A percentile compares a stretch with the other conserved stretches of the same genome.
phyloP scores from a whole-genome alignment of 2,888 invertebrate species.

The Seladonia tumulorum region DNA sequence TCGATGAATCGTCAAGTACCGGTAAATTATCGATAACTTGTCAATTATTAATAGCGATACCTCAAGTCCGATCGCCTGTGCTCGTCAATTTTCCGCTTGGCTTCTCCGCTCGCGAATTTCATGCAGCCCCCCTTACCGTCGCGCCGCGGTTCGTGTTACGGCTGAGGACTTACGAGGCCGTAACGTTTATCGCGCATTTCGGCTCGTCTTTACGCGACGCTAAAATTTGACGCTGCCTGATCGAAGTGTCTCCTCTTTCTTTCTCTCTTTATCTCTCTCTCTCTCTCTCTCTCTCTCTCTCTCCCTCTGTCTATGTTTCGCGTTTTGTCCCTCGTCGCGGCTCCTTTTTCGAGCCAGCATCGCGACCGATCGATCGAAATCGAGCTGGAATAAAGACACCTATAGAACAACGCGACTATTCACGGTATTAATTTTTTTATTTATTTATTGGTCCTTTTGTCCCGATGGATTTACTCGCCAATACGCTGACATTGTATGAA shows the following conservation, averaged over 20 bases:
- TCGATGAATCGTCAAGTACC: background rate
- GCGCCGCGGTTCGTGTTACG: constrained; percentile 37
- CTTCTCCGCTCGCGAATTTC: background rate
- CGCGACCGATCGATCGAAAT: background rate
- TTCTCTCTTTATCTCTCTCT: background rate
- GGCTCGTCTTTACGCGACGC: constrained; percentile 64
- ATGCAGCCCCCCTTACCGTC: background rate
- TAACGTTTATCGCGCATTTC: constrained; percentile 74
- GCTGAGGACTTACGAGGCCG: constrained; percentile 67
- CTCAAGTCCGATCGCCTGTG: background rate
- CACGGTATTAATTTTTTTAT: background rate
- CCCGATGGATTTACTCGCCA: background rate
- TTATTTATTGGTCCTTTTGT: background rate
- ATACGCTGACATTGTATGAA: background rate
- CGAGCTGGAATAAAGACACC: background rate
- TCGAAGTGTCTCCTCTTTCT: background rate
- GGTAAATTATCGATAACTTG: background rate
- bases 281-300: too few relatives aligned
- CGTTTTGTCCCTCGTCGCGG: background rate
- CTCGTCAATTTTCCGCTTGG: background rate
- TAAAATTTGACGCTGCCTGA: constrained; percentile 63
- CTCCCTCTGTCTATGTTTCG: background rate
- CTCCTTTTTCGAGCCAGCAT: background rate
- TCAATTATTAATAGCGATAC: background rate
- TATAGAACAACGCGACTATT: background rate